Conservation (phyloP, 1,140 invertebrate genomes). For the Drosophila rufa region DNA sequence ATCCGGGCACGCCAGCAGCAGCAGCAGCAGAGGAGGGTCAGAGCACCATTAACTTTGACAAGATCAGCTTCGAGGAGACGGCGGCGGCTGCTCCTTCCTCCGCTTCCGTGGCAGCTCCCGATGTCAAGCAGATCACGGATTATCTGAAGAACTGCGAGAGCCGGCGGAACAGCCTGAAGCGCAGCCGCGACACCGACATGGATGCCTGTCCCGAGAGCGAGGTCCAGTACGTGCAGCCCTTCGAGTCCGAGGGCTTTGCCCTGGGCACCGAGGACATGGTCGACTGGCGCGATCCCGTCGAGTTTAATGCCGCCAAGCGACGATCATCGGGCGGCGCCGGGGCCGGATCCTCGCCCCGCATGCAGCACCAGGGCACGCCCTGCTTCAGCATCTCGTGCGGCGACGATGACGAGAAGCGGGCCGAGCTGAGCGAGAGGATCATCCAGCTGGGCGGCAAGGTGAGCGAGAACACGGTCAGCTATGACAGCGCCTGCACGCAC, state of each 20-base stretch:
- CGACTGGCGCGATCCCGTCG: constrained; percentile 78
- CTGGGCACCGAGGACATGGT: constrained; percentile 71
- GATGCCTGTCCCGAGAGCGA: constrained; percentile 45
- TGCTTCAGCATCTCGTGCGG: constrained; percentile 80
- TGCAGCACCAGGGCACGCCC: constrained; percentile 64
- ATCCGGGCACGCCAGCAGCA: not conserved
- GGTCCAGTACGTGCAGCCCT: constrained; percentile 72
- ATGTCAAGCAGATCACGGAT: constrained; percentile 76
- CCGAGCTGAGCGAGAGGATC: constrained; percentile 85
- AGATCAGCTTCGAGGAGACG: constrained; percentile 81
- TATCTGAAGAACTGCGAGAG: constrained; percentile 73
- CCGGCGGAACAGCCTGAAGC: constrained; percentile 71
- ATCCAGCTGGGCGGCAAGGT: constrained; percentile 88
- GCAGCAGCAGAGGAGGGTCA: not conserved
- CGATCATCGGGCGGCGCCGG: constrained; percentile 18
- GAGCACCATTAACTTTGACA: constrained; percentile 78
- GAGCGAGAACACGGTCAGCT: constrained; percentile 84
- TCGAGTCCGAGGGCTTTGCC: constrained; percentile 74
- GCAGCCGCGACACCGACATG: constrained; percentile 48
- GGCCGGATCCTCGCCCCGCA: constrained; percentile 19
- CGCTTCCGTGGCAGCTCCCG: constrained; percentile 20
- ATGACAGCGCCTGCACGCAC: constrained; percentile 91
- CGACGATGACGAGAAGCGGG: constrained; percentile 65
- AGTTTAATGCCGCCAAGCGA: constrained; percentile 62
- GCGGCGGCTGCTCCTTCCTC: not conserved